Percentiles rank a stretch among this genome's conserved stretches.
Conservation (phyloP, 2,113 vertebrate genomes). For the Burhinus bistriatus region DNA sequence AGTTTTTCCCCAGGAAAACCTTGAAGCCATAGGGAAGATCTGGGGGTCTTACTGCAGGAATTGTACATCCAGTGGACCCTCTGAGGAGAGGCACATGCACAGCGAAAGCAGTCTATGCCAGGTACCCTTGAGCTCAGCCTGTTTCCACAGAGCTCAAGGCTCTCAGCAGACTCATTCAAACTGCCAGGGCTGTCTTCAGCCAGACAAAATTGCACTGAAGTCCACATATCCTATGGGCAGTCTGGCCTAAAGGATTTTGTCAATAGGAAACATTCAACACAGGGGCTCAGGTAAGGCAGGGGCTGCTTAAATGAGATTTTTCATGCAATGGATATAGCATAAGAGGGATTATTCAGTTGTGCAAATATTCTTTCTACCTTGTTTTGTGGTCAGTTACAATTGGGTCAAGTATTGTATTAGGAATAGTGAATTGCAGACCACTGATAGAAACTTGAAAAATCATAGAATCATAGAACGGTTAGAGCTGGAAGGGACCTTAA, state of each 20-base stretch:
- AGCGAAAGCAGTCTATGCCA: not conserved
- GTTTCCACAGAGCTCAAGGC: not conserved
- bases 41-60: not conserved
- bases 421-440: not conserved
- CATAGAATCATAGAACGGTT: too few relatives aligned
- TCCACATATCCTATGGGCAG: not conserved
- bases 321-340: not conserved
- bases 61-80: not conserved
- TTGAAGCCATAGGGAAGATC: not conserved
- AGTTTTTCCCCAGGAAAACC: not conserved
- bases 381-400: not conserved
- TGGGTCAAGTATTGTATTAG: not conserved
- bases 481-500: too few relatives aligned
- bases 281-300: not conserved
- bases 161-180: not conserved
- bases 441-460: not conserved
- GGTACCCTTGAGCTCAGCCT: not conserved
- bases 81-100: not conserved
- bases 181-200: not conserved
- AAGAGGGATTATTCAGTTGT: not conserved
- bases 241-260: not conserved
- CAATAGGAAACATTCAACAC: not conserved
- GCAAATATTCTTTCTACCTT: not conserved
- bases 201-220: not conserved
- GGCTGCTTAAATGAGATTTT: not conserved